Conservation (phyloP, 1,140 invertebrate genomes). For the Sesamia nonagrioides region DNA sequence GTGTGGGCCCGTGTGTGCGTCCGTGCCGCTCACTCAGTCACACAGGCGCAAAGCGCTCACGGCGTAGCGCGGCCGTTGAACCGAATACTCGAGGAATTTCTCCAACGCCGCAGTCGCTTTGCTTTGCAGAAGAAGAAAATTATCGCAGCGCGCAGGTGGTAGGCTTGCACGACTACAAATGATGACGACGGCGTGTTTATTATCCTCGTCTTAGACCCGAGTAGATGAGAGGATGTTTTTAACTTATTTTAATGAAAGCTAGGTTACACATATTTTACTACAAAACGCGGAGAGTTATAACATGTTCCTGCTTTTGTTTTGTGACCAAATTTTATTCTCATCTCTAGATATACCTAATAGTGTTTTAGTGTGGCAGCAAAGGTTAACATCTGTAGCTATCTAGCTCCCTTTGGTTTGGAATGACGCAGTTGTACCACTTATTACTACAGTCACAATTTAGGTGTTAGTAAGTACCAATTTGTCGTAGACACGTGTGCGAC, state of each 20-base stretch:
- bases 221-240: neutral
- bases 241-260: no score
- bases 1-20: conserved; percentile 70
- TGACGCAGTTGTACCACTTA: conserved; percentile 46
- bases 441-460: conserved; percentile 47
- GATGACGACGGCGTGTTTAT: conserved; percentile 6
- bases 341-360: neutral
- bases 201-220: neutral
- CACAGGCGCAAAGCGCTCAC: conserved; percentile 68
- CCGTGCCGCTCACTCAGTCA: conserved; percentile 67
- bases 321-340: neutral
- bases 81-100: conserved; percentile 86
- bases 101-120: conserved; percentile 70
- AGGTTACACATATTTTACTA: no score
- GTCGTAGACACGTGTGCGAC: conserved; percentile 68
- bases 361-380: neutral
- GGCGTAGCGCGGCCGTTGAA: conserved; percentile 83
- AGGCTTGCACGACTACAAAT: conserved; percentile 40
- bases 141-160: conserved; percentile 58
- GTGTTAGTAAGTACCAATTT: conserved; percentile 57
- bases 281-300: no score
- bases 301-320: no score
- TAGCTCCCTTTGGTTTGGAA: conserved; percentile 19
- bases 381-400: neutral
- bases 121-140: conserved; percentile 70